Conservation (phyloP, 2,797 vertebrate genomes). For the Periparus ater region DNA sequence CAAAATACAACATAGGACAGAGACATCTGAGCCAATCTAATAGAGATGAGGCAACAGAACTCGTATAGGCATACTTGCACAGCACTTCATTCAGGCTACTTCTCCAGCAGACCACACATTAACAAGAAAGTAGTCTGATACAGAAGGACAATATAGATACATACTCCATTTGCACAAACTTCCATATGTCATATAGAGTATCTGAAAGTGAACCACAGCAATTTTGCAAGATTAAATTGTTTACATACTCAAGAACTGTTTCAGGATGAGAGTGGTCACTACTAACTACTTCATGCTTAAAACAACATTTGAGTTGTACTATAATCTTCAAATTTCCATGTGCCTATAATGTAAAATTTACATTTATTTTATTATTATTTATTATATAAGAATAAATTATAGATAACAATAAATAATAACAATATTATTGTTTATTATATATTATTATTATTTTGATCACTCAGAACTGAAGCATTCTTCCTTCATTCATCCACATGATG, state of each 20-base stretch:
- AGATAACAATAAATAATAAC: no score
- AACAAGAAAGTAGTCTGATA: neutral
- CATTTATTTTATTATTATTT: neutral
- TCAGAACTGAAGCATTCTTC: neutral
- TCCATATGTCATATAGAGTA: neutral
- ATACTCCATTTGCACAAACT: neutral
- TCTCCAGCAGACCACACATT: neutral
- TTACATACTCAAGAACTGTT: neutral
- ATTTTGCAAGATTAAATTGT: neutral
- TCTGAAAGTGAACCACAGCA: neutral
- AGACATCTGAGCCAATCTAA: neutral
- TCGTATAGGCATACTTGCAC: accelerated
- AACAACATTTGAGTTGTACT: neutral
- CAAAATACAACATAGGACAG: neutral
- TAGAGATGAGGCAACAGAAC: neutral
- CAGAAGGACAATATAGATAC: neutral
- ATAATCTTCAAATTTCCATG: neutral
- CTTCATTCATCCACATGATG: neutral
- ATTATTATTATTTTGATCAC: neutral
- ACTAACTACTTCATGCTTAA: neutral
- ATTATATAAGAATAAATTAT: no score
- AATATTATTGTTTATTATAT: no score
- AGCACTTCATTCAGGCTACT: neutral
- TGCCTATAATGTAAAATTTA: neutral
- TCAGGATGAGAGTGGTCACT: neutral